Evolutionary conservation across 1,140 invertebrate species (phyloP), one percentile per base, ranked within the genome.

Genomic region (Campoletis sonorensis): DNA sequence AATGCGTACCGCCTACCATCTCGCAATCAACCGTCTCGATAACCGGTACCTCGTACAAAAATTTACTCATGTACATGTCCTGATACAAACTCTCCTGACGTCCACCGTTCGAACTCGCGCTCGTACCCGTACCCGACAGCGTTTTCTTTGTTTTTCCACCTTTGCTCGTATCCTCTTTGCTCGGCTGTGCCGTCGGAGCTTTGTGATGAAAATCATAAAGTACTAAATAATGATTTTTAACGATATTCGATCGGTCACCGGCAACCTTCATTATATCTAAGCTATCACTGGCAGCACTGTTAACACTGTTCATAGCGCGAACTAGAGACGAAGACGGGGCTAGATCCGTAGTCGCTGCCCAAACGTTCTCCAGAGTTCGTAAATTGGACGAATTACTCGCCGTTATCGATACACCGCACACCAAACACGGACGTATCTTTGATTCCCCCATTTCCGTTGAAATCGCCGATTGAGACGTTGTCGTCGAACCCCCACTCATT

Each of bases 221-320:
- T 4, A 94, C 92, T 30, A 94, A 87, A 87, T 93, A 94, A 76
- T 93, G 88, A 75, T 89, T 89, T 40, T 72, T 89, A 3, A 86
- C 80, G 13, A 88, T 81, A 85, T 73, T 84, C 84, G 85, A 85
- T 54, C 86, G 86, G 79, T 88, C 87, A 84, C 85, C 84, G n/a
- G 87, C 88, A 73, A 92, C 89, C 79, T 92, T 91, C 91, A 93
- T 92, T 83, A 93, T 91, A 81, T 92, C 90, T 82, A 91, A 84
- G 51, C 86, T 88, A 73, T 90, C 89, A 61, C 91, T 92, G 81
- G 93, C 90, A 40, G 93, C 93, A 86, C 94, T 93, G 86, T 94
- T 94, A 21, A 94, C 94, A 88, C 93, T 93, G 83, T 94, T 95
- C 92, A 94, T 93, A 15, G 93, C 92, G 72, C 93, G 92, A 51